phyloP scores from a whole-genome alignment of 1,140 invertebrate genomes.

The Chionoecetes opilio region DNA sequence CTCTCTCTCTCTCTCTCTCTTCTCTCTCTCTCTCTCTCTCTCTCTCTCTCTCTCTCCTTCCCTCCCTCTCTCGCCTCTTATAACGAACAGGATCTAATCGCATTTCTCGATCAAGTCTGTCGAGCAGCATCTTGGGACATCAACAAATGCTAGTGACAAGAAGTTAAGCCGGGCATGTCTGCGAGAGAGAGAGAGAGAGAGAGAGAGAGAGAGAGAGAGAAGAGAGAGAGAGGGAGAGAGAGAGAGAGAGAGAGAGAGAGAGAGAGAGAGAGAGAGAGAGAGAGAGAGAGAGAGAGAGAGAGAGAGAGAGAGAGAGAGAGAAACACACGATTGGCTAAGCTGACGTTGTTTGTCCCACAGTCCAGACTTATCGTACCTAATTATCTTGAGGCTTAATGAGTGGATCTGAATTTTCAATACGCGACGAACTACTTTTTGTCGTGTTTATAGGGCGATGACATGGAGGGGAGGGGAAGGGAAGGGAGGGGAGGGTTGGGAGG shows the following conservation, averaged over 20 bases:
- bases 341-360: neutral
- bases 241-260: constrained; percentile 34
- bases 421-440: neutral
- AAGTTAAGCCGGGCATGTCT: neutral
- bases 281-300: neutral
- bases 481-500: neutral
- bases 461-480: neutral
- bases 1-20: constrained; percentile 2
- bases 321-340: neutral
- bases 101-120: neutral
- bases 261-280: constrained; percentile 19
- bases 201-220: neutral
- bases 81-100: constrained; percentile 31
- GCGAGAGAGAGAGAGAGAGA: constrained; percentile 10
- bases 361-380: neutral
- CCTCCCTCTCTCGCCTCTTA: too few relatives aligned
- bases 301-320: neutral
- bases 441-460: neutral
- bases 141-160: constrained; percentile 2
- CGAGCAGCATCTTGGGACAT: neutral
- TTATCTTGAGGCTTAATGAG: constrained; percentile 17
- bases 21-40: constrained; percentile 44
- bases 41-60: constrained; percentile 1
- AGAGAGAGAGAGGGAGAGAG: neutral
- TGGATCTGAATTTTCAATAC: constrained; percentile 20